Evolutionary conservation across 1,140 invertebrate genomes (phyloP).

Genomic region (Streblospio benedicti): DNA sequence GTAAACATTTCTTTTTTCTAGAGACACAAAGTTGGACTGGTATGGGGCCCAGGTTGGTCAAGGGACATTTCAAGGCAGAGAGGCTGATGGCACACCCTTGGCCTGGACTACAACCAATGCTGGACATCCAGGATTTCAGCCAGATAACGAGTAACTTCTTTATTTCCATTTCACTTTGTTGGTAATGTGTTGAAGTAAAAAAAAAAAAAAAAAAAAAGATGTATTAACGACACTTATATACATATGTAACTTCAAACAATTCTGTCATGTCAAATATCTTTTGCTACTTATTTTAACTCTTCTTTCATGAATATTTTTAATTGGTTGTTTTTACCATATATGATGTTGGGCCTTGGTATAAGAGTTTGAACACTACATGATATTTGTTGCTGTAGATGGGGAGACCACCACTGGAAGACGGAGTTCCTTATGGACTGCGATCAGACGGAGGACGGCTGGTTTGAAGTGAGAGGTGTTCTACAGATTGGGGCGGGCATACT

Average conservation of each 20-base stretch:
- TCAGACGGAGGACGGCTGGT: constrained; percentile 41
- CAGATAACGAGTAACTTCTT: constrained; percentile 31
- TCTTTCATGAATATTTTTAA: too few relatives aligned
- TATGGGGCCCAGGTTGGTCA: constrained; percentile 33
- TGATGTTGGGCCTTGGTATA: too few relatives aligned
- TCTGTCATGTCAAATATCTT: too few relatives aligned
- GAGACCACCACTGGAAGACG: constrained; percentile 43
- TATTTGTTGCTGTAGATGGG: constrained; percentile 22
- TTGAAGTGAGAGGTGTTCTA: constrained; percentile 42
- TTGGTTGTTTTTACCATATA: too few relatives aligned
- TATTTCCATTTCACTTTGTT: too few relatives aligned
- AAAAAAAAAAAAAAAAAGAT: not conserved
- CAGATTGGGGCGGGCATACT: too few relatives aligned
- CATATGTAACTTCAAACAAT: not conserved
- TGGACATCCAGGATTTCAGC: constrained; percentile 35
- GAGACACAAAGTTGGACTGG: constrained; percentile 40
- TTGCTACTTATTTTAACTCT: too few relatives aligned
- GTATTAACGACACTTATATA: not conserved
- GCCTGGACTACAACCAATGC: constrained; percentile 38
- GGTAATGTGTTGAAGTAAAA: too few relatives aligned
- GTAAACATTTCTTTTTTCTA: too few relatives aligned
- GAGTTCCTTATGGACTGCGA: constrained; percentile 40
- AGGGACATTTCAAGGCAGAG: constrained; percentile 30
- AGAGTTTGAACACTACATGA: too few relatives aligned
- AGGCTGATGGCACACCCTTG: constrained; percentile 34